phyloP scores from a whole-genome alignment of 2,888 invertebrate species.

The Cecidostiba fungosa region DNA sequence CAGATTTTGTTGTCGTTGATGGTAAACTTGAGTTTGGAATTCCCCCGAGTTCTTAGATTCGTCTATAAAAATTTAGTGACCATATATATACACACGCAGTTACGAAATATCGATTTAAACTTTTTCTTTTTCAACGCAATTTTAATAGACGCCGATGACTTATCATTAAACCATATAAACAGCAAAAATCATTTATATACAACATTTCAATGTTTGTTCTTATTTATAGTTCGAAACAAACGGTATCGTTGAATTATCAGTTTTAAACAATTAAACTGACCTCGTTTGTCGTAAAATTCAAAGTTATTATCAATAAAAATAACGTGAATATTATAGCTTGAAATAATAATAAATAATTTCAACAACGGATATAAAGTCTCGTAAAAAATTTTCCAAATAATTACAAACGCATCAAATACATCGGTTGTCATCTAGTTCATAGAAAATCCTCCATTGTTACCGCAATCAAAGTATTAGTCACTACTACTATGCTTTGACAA shows the following conservation, averaged over 20 bases:
- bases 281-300: neutral
- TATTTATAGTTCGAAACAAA: too few relatives aligned
- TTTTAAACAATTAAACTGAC: neutral
- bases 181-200: too few relatives aligned
- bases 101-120: too few relatives aligned
- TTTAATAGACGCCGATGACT: too few relatives aligned
- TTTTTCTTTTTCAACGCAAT: too few relatives aligned
- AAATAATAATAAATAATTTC: neutral
- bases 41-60: neutral
- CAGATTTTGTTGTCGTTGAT: neutral
- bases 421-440: too few relatives aligned
- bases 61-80: neutral
- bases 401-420: neutral
- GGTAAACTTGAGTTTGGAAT: neutral
- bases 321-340: neutral
- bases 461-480: neutral
- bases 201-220: too few relatives aligned
- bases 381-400: conserved; percentile 4
- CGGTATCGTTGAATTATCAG: too few relatives aligned
- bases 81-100: too few relatives aligned
- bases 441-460: too few relatives aligned
- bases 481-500: neutral
- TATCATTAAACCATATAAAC: neutral
- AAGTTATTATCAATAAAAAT: neutral
- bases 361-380: neutral